Conservation (phyloP, 2,797 vertebrate species). For the Microtus obscurus region DNA sequence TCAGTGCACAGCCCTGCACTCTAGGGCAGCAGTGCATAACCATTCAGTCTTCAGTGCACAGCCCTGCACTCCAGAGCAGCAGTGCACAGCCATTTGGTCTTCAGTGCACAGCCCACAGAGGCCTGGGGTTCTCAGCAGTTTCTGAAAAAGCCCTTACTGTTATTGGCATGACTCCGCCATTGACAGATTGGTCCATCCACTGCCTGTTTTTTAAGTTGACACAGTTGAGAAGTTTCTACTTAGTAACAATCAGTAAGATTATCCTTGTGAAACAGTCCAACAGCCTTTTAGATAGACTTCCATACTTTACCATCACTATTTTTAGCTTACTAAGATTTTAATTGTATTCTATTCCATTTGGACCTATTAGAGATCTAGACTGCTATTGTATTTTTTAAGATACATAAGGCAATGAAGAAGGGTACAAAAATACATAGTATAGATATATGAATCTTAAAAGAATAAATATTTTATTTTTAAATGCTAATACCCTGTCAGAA, state of each 20-base stretch:
- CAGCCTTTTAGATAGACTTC: neutral
- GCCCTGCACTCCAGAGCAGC: neutral
- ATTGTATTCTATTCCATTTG: neutral
- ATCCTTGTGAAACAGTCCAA: neutral
- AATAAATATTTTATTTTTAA: neutral
- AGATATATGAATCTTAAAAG: neutral
- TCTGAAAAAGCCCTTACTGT: neutral
- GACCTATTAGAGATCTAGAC: neutral
- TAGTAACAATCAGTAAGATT: neutral
- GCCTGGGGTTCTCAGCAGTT: neutral
- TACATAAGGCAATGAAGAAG: neutral
- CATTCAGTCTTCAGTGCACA: no score
- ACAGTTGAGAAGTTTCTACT: neutral
- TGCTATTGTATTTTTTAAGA: neutral
- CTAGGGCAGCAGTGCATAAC: no score
- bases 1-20: no score
- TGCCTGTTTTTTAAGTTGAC: constrained; percentile 3
- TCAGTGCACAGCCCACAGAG: accelerated
- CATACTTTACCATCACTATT: neutral
- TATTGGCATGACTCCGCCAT: neutral
- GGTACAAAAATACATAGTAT: neutral
- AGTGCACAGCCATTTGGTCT: accelerated
- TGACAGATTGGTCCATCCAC: neutral
- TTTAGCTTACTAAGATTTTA: neutral
- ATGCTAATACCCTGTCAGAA: neutral